These are phyloP conservation scores for Xestia xanthographa DNA, from an alignment of 2,888 invertebrate species.

Conservation along the genomic window DNA sequence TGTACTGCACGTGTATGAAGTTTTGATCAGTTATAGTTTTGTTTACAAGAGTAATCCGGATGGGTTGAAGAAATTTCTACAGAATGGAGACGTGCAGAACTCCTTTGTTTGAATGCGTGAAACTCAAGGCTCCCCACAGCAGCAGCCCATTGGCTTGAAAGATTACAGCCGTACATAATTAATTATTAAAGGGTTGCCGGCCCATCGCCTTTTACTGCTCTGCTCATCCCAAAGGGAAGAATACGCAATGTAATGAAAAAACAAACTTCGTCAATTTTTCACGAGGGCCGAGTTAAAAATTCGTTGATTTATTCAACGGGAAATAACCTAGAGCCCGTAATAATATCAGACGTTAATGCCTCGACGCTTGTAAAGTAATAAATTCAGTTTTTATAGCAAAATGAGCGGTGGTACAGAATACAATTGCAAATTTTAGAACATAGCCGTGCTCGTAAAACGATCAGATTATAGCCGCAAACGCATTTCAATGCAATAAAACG, in stretches of 20 bases:
- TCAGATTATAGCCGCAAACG: slow-evolving; percentile 84
- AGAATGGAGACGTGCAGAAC: not conserved
- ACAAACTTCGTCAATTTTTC: slow-evolving; percentile 67
- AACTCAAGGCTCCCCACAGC: slow-evolving; percentile 15
- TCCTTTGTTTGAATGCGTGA: slow-evolving; percentile 15
- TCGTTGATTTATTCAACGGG: slow-evolving; percentile 69
- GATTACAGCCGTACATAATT: slow-evolving; percentile 65
- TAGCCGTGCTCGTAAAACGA: slow-evolving; percentile 80
- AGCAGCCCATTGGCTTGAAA: slow-evolving; percentile 54
- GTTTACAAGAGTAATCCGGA: not conserved
- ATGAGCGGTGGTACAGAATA: slow-evolving; percentile 74
- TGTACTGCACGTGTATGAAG: not conserved
- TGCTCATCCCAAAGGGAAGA: slow-evolving; percentile 65
- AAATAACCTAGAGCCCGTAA: slow-evolving; percentile 67
- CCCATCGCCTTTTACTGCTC: slow-evolving; percentile 63
- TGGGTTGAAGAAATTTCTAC: not conserved
- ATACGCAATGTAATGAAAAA: slow-evolving; percentile 65
- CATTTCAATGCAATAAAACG: slow-evolving; percentile 83
- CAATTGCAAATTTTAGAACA: slow-evolving; percentile 79
- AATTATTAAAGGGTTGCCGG: slow-evolving; percentile 63
- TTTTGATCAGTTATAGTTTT: not conserved
- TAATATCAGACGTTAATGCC: slow-evolving; percentile 69
- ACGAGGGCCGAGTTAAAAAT: slow-evolving; percentile 64
- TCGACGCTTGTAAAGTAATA: slow-evolving; percentile 71
- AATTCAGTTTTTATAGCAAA: slow-evolving; percentile 71